Conservation (phyloP, 2,888 invertebrate species). For the Epicampocera succincta region DNA sequence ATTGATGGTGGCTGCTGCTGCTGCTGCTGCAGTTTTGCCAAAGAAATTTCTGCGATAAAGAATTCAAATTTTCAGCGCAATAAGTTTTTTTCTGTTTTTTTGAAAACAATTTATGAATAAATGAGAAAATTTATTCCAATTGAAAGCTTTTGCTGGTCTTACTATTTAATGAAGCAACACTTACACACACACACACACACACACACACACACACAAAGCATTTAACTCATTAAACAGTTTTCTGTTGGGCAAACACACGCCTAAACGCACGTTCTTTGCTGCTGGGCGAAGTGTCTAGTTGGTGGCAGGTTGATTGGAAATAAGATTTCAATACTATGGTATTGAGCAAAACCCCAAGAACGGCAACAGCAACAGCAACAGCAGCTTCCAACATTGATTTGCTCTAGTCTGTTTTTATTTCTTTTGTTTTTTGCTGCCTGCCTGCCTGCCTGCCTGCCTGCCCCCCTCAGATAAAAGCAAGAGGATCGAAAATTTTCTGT, state of each 20-base stretch:
- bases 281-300: constrained; percentile 2
- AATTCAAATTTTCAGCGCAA: constrained; percentile 36
- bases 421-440: no score
- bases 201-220: not conserved
- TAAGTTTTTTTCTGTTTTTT: constrained; percentile 1
- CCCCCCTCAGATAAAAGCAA: constrained; percentile 29
- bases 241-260: constrained; percentile 19
- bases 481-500: constrained; percentile 49
- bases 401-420: constrained; percentile 27
- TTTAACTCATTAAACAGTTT: constrained; percentile 10
- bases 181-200: not conserved
- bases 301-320: constrained; percentile 23
- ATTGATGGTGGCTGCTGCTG: not conserved
- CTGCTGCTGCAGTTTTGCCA: constrained; percentile 11
- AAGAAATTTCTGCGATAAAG: constrained; percentile 30
- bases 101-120: constrained; percentile 34
- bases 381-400: constrained; percentile 38
- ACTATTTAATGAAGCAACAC: not conserved
- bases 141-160: constrained; percentile 56
- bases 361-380: constrained; percentile 28
- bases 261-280: constrained; percentile 28
- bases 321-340: constrained; percentile 20
- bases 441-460: no score
- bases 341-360: constrained; percentile 27
- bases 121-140: constrained; percentile 57